Evolutionary conservation across 2,888 invertebrate genomes (phyloP).

Genomic region (Rhabditophanes sp.): DNA sequence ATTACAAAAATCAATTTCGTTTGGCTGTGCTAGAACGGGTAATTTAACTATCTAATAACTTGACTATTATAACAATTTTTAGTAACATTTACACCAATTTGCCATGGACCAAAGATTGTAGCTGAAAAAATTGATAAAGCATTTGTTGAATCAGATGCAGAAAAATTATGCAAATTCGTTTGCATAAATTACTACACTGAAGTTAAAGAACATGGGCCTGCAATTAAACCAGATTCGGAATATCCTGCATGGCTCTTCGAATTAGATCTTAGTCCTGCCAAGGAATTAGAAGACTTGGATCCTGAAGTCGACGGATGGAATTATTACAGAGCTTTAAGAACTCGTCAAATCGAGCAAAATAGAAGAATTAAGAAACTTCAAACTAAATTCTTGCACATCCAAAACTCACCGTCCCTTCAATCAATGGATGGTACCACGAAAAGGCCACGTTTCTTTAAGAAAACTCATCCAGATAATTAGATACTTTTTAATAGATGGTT

Average conservation of each 20-base stretch:
- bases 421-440: conserved; percentile 1
- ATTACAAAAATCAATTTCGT: too few relatives aligned
- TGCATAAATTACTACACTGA: conserved; percentile 37
- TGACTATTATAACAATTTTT: too few relatives aligned
- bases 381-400: conserved; percentile 24
- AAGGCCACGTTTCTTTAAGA: conserved; percentile 3
- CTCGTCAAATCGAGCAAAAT: conserved; percentile 26
- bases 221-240: conserved; percentile 45
- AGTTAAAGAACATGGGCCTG: conserved; percentile 46
- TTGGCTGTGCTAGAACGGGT: too few relatives aligned
- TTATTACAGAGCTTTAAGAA: conserved; percentile 31
- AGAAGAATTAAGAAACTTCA: conserved; percentile 23
- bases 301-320: conserved; percentile 34
- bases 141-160: conserved; percentile 32
- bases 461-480: too few relatives aligned
- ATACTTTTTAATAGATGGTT: too few relatives aligned
- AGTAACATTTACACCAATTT: too few relatives aligned
- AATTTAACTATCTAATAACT: too few relatives aligned
- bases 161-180: conserved; percentile 30
- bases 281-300: conserved; percentile 31
- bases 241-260: conserved; percentile 47
- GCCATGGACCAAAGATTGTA: conserved; percentile 16
- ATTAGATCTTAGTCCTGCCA: conserved; percentile 21
- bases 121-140: conserved; percentile 29
- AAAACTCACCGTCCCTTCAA: conserved; percentile 16